phyloP scores from a whole-genome alignment of 2,113 vertebrate genomes.

The Crotalus horridus region DNA sequence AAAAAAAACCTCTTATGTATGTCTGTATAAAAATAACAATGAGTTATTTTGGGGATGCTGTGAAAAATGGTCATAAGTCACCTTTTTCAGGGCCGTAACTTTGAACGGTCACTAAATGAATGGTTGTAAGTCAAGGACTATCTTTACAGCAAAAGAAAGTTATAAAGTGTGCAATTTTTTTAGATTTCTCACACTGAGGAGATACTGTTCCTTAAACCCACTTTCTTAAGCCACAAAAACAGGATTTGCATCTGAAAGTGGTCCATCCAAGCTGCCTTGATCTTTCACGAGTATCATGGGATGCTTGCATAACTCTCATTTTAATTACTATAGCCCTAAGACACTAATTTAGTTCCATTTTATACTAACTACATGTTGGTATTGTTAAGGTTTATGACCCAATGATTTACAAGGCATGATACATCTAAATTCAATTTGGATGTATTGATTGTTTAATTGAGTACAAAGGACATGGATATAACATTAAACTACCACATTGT shows the following conservation, averaged over 20 bases:
- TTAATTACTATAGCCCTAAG: slow-evolving; percentile 48
- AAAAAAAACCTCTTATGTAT: no score
- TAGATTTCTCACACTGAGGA: background rate
- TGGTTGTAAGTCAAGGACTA: no score
- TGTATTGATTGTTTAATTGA: slow-evolving; percentile 52
- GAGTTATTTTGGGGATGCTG: no score
- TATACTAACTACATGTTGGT: slow-evolving; percentile 43
- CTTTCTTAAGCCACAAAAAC: accelerated
- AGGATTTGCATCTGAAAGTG: background rate
- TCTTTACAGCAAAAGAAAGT: no score
- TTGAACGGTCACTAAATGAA: no score
- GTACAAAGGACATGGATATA: background rate
- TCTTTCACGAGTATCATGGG: slow-evolving; percentile 21
- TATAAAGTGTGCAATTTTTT: background rate
- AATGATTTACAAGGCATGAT: slow-evolving; percentile 58
- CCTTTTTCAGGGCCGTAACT: no score
- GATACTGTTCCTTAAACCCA: background rate
- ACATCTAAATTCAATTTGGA: slow-evolving; percentile 50
- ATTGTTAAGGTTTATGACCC: slow-evolving; percentile 64
- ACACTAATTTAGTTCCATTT: slow-evolving; percentile 55
- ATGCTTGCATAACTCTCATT: slow-evolving; percentile 39
- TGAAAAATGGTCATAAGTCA: no score
- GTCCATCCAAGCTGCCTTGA: background rate
- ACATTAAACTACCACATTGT: slow-evolving; percentile 4
- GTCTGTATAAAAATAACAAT: no score